Evolutionary conservation across 2,888 invertebrate genomes (phyloP), one percentile per base, ranked within the genome.

Genomic region (Dynastes tityus): DNA sequence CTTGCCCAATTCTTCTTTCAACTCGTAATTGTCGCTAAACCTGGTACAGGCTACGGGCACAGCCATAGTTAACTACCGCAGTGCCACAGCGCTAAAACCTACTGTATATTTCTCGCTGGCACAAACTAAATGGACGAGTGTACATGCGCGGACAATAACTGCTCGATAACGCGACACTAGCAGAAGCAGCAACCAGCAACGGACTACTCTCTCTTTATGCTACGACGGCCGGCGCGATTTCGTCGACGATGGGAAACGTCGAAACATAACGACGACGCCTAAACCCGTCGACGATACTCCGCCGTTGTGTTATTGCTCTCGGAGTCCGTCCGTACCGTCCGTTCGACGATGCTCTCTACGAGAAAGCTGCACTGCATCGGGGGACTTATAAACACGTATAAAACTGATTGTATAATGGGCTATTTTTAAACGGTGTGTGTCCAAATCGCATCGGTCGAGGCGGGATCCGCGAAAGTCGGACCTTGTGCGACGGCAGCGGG

Each of bases 1-100:
- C 97, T 99, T 99, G 90, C 99, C 99, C 89, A 99, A 93, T 92
- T 99, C 99, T 92, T 99, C 99, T 91, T 99, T 99, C 86, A 99
- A 94, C 88, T 99, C 99, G 91, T 99, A 99, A 91, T 98, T 98
- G 91, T 99, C 99, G 91, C 97, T 98, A 92, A 99, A 99, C 89
- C 98, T 96, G 89, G 98, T 98, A 92, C 97, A 96, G 91, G 95
- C 94, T 90, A 94, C 93, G 89, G 95, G 95, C 90, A 95, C 95
- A 91, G 96, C 94, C 96, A 96, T 96, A 90, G 90, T 87, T 74
- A 85, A 84, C 85, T 83, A 83, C 84, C 84, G 84, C 83, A 85
- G 83, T 83, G 85, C 85, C 81, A 74, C 73, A 74, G 40, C 80
- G 82, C 85, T 85, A 86, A 84, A 85, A 85, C 85, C 85, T 86